Base-by-base conservation (phyloP, 2,113 vertebrate species). In the Chloropsis hardwickii region DNA sequence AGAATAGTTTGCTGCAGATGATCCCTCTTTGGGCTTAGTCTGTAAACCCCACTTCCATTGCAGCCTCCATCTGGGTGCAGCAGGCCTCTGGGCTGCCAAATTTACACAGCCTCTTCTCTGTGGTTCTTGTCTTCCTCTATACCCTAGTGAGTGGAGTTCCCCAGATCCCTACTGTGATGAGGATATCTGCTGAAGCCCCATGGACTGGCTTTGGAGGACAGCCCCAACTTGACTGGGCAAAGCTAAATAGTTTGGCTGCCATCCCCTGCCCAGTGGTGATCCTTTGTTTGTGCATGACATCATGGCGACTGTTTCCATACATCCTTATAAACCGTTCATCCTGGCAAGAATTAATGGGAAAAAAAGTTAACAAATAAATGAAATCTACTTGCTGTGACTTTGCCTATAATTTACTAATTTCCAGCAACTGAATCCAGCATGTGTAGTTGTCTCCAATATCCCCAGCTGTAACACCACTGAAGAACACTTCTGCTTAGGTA, bases 271-370 rank as follows among this genome's bases (percentile, higher is more conserved):
- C 16, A 44, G 23, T 5, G 12, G n/a, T 24, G 10, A 29, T 70
- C 16, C 6, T 76, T 64, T 0, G 0, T 1, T 1, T 12, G 11
- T 62, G 4, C 25, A 15, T 4, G 19, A 42, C 17, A 40, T 42
- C 25, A 44, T 4, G 33, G 11, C 13, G 61, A 50, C 51, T 40
- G 3, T 40, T 86, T 88, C 47, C 6, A 3, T 50, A 25, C 0
- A 1, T 53, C 20, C 29, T 44, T 39, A 22, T 60, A 61, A 72
- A 39, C 25, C 5, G 27, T 62, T 53, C 2, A 23, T 40, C 11
- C n/a, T 74, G 11, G 24, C 18, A 81, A 61, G 3, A 89, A 60
- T 29, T 33, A 47, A 37, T 10, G 22, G 15, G 3, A 2, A 61
- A 71, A 71, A 70, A 83, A 20, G 3, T 51, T 27, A 40, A 58